phyloP scores from a whole-genome alignment of 2,888 invertebrate genomes.

The Resseliella maxima region DNA sequence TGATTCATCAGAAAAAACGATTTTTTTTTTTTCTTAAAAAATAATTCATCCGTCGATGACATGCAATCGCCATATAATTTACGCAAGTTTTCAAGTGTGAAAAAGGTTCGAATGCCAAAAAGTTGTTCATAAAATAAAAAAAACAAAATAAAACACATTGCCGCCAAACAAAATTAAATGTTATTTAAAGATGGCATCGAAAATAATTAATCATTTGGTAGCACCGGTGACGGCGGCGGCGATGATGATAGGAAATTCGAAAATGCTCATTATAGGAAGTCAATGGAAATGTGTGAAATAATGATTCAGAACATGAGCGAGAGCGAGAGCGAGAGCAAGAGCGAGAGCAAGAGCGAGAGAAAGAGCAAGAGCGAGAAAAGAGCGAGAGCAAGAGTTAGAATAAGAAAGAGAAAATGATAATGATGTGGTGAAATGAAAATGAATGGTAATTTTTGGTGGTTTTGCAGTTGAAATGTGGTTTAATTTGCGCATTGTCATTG shows the following conservation, averaged over 20 bases:
- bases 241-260: not conserved
- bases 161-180: not conserved
- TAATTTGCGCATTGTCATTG: constrained; percentile 10
- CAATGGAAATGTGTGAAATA: not conserved
- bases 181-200: constrained; percentile 25
- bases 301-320: no score
- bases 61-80: not conserved
- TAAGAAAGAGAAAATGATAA: no score
- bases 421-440: constrained; percentile 8
- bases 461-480: not conserved
- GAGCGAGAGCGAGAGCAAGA: no score
- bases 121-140: not conserved
- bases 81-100: constrained; percentile 36
- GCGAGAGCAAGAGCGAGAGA: no score
- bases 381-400: no score
- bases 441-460: not conserved
- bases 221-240: not conserved
- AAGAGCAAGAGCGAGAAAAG: no score
- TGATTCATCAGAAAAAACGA: constrained; percentile 10
- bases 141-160: not conserved
- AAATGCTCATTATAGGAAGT: not conserved
- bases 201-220: constrained; percentile 32
- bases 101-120: not conserved
- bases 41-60: constrained; percentile 11
- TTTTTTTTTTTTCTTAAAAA: not conserved